Evolutionary conservation across 2,113 vertebrate species (phyloP).

Genomic region (Cyprinus carpio): DNA sequence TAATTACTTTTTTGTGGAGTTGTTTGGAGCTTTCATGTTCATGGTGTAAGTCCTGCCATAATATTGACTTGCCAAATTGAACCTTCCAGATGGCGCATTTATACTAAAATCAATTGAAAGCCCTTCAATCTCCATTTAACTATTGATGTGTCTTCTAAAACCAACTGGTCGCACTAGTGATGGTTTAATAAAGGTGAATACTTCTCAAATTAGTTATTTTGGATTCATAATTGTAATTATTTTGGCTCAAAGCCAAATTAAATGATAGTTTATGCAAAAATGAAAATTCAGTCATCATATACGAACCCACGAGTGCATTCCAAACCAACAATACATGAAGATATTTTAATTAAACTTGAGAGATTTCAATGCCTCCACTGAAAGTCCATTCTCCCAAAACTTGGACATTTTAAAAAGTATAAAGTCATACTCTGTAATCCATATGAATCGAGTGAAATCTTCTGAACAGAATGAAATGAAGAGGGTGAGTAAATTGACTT

Average conservation of each 20-base stretch:
- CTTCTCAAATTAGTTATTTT: neutral
- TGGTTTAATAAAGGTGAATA: neutral
- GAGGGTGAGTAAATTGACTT: neutral
- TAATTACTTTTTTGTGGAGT: conserved; percentile 13
- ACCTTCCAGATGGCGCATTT: conserved; percentile 21
- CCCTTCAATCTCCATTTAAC: conserved; percentile 13
- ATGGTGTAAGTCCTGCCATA: conserved; percentile 24
- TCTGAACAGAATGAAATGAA: too few relatives aligned
- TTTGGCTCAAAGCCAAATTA: neutral
- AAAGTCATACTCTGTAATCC: neutral
- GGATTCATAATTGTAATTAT: neutral
- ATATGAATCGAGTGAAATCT: neutral
- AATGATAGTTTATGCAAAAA: neutral
- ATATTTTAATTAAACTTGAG: neutral
- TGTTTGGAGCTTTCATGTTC: neutral
- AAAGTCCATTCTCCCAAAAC: too few relatives aligned
- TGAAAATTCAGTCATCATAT: neutral
- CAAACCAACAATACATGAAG: neutral
- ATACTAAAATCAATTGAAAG: conserved; percentile 23
- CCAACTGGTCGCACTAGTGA: neutral
- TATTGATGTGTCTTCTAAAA: neutral
- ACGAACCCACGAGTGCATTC: neutral
- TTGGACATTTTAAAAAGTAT: neutral
- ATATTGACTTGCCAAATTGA: conserved; percentile 15
- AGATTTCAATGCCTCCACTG: neutral